Evolutionary conservation across 2,797 vertebrate species (phyloP).

Genomic region (Betta splendens): DNA sequence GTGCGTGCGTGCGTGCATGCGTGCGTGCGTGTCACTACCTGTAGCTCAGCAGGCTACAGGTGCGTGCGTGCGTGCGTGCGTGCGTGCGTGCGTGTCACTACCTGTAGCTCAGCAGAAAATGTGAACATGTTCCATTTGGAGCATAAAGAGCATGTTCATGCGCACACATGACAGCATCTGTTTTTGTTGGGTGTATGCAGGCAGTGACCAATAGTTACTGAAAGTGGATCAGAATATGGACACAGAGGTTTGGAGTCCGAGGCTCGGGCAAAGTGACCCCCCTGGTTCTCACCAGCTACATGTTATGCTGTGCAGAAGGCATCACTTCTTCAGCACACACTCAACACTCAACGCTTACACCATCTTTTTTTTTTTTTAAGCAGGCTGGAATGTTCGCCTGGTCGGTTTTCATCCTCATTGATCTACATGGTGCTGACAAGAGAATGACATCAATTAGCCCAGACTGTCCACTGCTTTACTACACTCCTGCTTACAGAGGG

Average conservation of each 20-base stretch:
- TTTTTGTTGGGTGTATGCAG: too few species aligned
- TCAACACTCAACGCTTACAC: too few species aligned
- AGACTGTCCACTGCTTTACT: conserved; percentile 16
- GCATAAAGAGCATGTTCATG: conserved; percentile 27
- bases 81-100: too few species aligned
- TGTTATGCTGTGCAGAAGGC: conserved; percentile 44
- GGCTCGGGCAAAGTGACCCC: conserved; percentile 41
- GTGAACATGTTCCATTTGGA: conserved; percentile 49
- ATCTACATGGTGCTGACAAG: conserved; percentile 45
- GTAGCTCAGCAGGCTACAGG: too few species aligned
- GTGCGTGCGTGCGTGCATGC: too few species aligned
- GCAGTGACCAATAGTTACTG: conserved; percentile 32
- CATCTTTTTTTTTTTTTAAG: conserved; percentile 21
- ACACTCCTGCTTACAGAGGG: too few species aligned
- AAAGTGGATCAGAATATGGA: conserved; percentile 25
- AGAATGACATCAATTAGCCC: conserved; percentile 1
- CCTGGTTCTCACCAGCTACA: conserved; percentile 47
- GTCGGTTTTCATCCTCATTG: conserved; percentile 13
- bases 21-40: too few species aligned
- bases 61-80: too few species aligned
- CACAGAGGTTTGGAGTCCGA: conserved; percentile 38
- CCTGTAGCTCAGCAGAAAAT: too few species aligned
- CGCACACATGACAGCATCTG: too few species aligned
- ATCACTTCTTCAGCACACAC: conserved; percentile 17
- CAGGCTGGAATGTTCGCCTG: conserved; percentile 21